A percentile compares a stretch with the other conserved stretches of the same genome.
phyloP scores from a whole-genome alignment of 2,888 invertebrate genomes.

The Trissolcus brochymenae region DNA sequence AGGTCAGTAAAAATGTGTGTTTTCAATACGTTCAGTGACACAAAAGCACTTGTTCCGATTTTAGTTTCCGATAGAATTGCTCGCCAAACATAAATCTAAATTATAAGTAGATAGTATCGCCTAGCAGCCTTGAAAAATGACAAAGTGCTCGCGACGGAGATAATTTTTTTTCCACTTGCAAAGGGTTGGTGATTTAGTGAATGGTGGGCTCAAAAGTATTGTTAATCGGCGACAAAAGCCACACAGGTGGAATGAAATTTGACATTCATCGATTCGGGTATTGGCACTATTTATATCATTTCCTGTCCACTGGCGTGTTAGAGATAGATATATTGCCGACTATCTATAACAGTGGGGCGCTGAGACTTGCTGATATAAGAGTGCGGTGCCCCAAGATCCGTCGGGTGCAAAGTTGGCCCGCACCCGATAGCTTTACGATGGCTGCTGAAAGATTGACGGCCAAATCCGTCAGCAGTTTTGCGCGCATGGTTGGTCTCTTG shows the following conservation, averaged over 20 bases:
- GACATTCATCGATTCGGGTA: conserved; percentile 57
- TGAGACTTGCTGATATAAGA: conserved; percentile 50
- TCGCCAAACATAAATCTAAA: conserved; percentile 1
- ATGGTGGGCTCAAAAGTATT: conserved; percentile 5
- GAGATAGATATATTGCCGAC: conserved; percentile 63
- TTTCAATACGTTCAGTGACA: conserved; percentile 1
- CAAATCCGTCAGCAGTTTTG: conserved; percentile 71
- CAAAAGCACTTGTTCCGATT: not conserved
- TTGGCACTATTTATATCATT: conserved; percentile 66
- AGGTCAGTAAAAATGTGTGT: conserved; percentile 43
- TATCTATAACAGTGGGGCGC: conserved; percentile 55
- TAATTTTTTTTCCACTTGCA: not conserved
- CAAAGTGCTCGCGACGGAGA: conserved; percentile 1
- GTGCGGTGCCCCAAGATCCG: conserved; percentile 50
- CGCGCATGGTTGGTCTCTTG: conserved; percentile 64
- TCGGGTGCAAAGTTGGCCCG: conserved; percentile 59
- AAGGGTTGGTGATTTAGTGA: conserved; percentile 41
- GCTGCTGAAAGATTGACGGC: conserved; percentile 73
- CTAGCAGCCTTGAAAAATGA: not conserved
- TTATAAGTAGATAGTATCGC: no score
- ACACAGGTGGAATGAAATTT: conserved; percentile 58
- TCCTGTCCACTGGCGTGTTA: conserved; percentile 64
- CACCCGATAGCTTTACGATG: conserved; percentile 70
- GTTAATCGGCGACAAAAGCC: conserved; percentile 42
- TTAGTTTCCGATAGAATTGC: not conserved